Evolutionary conservation across 2,888 invertebrate species (phyloP).

Genomic region (Drosophila borborema): DNA sequence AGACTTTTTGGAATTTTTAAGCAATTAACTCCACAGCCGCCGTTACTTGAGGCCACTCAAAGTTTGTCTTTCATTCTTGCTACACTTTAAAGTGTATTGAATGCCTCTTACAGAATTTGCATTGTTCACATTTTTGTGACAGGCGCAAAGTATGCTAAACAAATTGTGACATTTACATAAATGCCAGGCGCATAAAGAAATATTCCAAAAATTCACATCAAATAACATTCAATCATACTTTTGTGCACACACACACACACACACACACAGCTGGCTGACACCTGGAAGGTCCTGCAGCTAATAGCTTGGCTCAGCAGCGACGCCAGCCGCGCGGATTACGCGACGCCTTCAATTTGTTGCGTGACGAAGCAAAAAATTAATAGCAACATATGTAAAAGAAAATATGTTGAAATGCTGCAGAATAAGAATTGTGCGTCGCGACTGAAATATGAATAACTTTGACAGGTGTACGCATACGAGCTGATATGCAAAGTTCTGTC

Average conservation of each 20-base stretch:
- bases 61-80: slow-evolving; percentile 1
- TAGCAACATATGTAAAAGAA: slow-evolving; percentile 69
- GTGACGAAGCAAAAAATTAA: slow-evolving; percentile 68
- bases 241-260: slow-evolving; percentile 16
- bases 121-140: slow-evolving; percentile 28
- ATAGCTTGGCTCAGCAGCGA: slow-evolving; percentile 36
- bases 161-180: slow-evolving; percentile 69
- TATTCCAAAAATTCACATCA: slow-evolving; percentile 65
- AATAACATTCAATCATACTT: slow-evolving; percentile 74
- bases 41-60: neutral
- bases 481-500: slow-evolving; percentile 63
- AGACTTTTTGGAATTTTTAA: slow-evolving; percentile 1
- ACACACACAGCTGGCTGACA: slow-evolving; percentile 32
- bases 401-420: slow-evolving; percentile 15
- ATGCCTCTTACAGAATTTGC: neutral
- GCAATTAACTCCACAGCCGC: slow-evolving; percentile 32
- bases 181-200: slow-evolving; percentile 47
- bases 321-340: slow-evolving; percentile 49
- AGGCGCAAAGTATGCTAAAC: slow-evolving; percentile 41
- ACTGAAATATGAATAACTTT: slow-evolving; percentile 74
- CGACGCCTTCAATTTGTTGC: slow-evolving; percentile 53
- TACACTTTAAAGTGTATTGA: slow-evolving; percentile 21
- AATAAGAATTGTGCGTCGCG: slow-evolving; percentile 13
- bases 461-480: slow-evolving; percentile 44
- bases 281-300: slow-evolving; percentile 59